These are phyloP conservation scores for Pogonognathellus flavescens DNA, from an alignment of 1,140 invertebrate genomes.

Conservation along the genomic window DNA sequence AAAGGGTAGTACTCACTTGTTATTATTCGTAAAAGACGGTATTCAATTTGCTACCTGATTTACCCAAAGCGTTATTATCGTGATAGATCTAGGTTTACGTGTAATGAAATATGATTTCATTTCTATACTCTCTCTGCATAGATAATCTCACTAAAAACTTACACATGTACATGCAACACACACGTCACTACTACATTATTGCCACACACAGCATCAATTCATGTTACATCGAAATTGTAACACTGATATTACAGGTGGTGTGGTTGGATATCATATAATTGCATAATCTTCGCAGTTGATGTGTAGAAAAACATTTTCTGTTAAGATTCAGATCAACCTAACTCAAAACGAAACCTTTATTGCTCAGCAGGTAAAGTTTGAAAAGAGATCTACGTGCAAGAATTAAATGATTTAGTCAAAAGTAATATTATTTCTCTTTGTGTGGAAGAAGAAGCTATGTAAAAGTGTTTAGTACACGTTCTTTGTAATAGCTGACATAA, in stretches of 20 bases:
- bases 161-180: no score
- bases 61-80: constrained; percentile 39
- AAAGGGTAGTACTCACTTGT: neutral
- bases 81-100: neutral
- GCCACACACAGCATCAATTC: no score
- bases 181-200: no score
- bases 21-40: neutral
- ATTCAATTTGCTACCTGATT: constrained; percentile 44
- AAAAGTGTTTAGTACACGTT: no score
- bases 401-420: constrained; percentile 12
- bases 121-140: no score
- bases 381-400: constrained; percentile 27
- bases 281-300: neutral
- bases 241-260: no score
- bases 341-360: neutral
- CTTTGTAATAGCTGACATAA: no score
- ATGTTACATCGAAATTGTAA: no score
- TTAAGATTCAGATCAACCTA: neutral
- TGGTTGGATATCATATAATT: no score
- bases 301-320: neutral
- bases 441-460: no score
- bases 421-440: no score
- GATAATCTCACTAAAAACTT: no score
- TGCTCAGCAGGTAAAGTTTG: neutral
- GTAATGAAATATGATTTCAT: neutral